Conservation (phyloP, 2,113 vertebrate genomes). For the Nyctereutes procyonoides region DNA sequence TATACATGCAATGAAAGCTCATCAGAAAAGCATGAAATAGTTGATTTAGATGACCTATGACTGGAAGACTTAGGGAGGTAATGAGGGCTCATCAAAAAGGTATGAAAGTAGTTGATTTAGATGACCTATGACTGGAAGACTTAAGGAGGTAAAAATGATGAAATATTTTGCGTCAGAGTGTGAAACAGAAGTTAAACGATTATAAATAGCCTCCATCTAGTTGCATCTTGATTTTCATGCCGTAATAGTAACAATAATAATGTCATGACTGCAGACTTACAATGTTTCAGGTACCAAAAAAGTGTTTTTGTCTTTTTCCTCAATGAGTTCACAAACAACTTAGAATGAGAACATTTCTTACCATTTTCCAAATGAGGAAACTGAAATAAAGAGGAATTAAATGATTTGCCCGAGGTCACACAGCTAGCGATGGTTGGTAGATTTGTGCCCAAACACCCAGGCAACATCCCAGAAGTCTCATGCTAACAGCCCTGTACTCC, state of each 20-base stretch:
- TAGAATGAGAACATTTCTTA: neutral
- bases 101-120: neutral
- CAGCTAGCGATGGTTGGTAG: neutral
- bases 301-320: neutral
- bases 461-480: neutral
- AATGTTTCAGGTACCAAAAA: neutral
- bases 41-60: neutral
- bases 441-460: neutral
- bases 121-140: neutral
- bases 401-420: neutral
- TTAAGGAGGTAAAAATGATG: neutral
- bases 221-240: neutral
- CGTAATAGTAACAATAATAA: neutral
- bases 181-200: neutral
- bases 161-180: neutral
- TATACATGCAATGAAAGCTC: neutral
- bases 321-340: neutral
- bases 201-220: neutral
- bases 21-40: neutral
- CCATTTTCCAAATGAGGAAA: neutral
- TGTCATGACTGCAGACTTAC: neutral
- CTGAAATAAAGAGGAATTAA: neutral
- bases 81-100: neutral
- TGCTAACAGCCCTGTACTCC: neutral
- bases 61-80: neutral